A percentile compares a stretch with the other conserved stretches of the same genome.
These are phyloP conservation scores for Dasypogon diadema DNA, from an alignment of 2,888 invertebrate species.

Conservation along the genomic window DNA sequence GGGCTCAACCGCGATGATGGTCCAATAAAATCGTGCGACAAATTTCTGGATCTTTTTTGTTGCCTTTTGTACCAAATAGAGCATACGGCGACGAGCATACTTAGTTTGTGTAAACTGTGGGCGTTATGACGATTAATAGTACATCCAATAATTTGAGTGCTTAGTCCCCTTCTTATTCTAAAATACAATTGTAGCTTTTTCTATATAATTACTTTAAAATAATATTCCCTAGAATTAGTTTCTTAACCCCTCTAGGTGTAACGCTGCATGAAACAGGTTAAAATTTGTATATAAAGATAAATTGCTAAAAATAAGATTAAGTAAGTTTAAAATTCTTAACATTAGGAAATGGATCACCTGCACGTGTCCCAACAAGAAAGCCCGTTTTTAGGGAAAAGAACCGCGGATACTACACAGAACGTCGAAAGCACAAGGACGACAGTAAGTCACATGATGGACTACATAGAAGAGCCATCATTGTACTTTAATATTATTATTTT, in stretches of 20 bases:
- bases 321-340: conserved; percentile 8
- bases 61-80: too few relatives aligned
- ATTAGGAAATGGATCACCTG: conserved; percentile 61
- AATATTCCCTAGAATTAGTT: not conserved
- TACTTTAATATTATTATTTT: not conserved
- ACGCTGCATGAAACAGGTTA: not conserved
- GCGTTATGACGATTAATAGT: too few relatives aligned
- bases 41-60: too few relatives aligned
- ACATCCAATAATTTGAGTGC: too few relatives aligned
- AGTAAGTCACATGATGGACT: conserved; percentile 71
- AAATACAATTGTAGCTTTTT: too few relatives aligned
- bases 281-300: not conserved
- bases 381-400: conserved; percentile 63
- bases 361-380: conserved; percentile 60
- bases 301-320: not conserved
- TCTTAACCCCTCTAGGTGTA: not conserved
- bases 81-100: too few relatives aligned
- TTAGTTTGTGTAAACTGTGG: too few relatives aligned
- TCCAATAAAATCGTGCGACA: too few relatives aligned
- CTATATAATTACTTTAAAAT: too few relatives aligned
- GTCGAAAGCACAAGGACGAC: conserved; percentile 76
- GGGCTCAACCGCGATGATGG: too few relatives aligned
- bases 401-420: conserved; percentile 66
- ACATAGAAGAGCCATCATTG: conserved; percentile 39
- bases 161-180: too few relatives aligned